phyloP scores from a whole-genome alignment of 2,888 invertebrate genomes.

The Hermaeophaga mercurialis region DNA sequence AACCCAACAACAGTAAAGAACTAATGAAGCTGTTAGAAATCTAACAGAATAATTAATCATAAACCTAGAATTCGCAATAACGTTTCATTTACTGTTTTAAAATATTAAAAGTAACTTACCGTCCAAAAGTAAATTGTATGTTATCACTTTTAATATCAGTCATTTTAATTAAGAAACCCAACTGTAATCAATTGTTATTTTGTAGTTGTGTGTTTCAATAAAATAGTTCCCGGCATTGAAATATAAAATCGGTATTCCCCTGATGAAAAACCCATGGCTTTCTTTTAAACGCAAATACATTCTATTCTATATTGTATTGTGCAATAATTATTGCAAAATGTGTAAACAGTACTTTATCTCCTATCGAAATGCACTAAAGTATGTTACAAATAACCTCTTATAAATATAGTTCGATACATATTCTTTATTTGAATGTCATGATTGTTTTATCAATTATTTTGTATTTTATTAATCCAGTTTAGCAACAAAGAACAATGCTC shows the following conservation, averaged over 20 bases:
- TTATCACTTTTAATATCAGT: slow-evolving; percentile 3
- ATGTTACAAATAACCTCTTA: too few relatives aligned
- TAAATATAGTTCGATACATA: too few relatives aligned
- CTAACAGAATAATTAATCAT: slow-evolving; percentile 41
- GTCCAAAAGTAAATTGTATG: background rate
- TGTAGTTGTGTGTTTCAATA: background rate
- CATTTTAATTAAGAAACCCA: background rate
- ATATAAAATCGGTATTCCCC: background rate
- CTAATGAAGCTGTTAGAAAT: slow-evolving; percentile 40
- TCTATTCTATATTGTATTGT: too few relatives aligned
- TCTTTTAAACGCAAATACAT: background rate
- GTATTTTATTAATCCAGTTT: too few relatives aligned
- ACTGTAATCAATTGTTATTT: background rate
- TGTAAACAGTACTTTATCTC: too few relatives aligned
- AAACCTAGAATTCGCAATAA: slow-evolving; percentile 37
- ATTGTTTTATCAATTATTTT: too few relatives aligned
- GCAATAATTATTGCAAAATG: too few relatives aligned
- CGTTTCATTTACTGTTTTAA: background rate
- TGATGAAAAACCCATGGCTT: background rate
- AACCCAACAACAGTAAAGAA: slow-evolving; percentile 45
- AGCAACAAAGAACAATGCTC: too few relatives aligned
- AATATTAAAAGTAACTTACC: slow-evolving; percentile 5
- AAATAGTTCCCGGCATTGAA: background rate
- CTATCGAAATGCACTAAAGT: too few relatives aligned
- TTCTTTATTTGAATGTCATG: too few relatives aligned